phyloP scores from a whole-genome alignment of 1,140 invertebrate species.

The Chionoecetes opilio region DNA sequence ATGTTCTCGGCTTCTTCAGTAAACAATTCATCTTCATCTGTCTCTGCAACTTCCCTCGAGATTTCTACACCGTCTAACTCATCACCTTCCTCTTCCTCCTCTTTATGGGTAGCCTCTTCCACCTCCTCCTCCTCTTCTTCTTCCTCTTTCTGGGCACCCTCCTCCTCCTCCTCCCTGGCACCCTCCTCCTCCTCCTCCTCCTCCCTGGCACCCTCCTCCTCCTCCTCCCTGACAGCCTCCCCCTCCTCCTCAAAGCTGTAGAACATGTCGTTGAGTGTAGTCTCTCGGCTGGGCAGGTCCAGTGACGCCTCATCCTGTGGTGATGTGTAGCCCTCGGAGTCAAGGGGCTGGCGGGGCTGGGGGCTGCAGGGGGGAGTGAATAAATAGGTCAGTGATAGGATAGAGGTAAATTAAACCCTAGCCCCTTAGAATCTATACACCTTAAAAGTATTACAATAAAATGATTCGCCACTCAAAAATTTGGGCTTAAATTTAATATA shows the following conservation, averaged over 20 bases:
- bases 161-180: background rate
- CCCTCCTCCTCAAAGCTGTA: slow-evolving; percentile 63
- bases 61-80: background rate
- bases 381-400: background rate
- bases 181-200: background rate
- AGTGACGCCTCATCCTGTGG: background rate
- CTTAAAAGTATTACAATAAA: background rate
- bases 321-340: background rate
- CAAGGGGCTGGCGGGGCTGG: background rate
- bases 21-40: background rate
- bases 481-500: too few relatives aligned
- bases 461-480: background rate
- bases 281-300: slow-evolving; percentile 21
- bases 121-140: background rate
- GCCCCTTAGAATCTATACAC: background rate
- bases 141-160: slow-evolving; percentile 11
- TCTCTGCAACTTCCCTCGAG: slow-evolving; percentile 39
- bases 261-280: slow-evolving; percentile 23
- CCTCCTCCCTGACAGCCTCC: too few relatives aligned
- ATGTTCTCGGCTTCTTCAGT: background rate
- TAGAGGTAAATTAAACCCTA: background rate
- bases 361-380: background rate
- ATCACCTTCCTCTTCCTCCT: background rate
- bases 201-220: background rate
- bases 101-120: background rate